Base-by-base conservation (phyloP, 2,113 vertebrate genomes). In the Psettodes erumei region DNA sequence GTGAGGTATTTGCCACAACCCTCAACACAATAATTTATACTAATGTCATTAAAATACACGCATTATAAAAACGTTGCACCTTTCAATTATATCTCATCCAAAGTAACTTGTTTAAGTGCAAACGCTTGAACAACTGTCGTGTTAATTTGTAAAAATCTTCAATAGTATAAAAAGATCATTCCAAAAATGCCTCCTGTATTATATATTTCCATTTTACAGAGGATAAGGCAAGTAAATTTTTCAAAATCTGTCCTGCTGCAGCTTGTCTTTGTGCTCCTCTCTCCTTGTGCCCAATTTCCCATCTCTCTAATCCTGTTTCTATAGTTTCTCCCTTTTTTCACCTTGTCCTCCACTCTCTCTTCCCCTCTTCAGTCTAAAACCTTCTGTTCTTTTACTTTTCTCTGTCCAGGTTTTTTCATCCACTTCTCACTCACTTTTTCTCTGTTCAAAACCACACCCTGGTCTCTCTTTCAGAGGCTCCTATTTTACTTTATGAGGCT, bases 391-490 rank as follows among this genome's bases (percentile, higher is more conserved):
- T 60, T 58, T 32, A 2, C 23, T 28, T 47, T 53, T 38, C 56
- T 19, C 12, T 43, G 9, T 58, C 21, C 11, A 37, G n/a, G 6
- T 45, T 35, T 25, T 12, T 33, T 13, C n/a, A 3, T 30, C 5
- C 23, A 12, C 38, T 30, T 63, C 9, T 64, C 13, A 19, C 47
- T 48, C 12, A 11, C 37, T 50, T 43, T 21, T 30, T 37, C 15
- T 32, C 35, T 69, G 45, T 48, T 53, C 37, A 58, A 53, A 67
- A 51, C 16, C 58, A 50, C 30, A 25, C 40, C 51, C 27, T 59
- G 23, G 21, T 28, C 23, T 45, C 27, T 42, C n/a, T n/a, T n/a
- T 43, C 16, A 50, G 32, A 55, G 33, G 42, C n/a, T 51, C 13
- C 28, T 35, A 19, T 55, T 48, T 60, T 21, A 15, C 45, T n/a